Evolutionary conservation across 35 echinoderm and acorn worm species (phyloP), one percentile per base, ranked within the genome.

Genomic region (Nesometra sesokonis): DNA sequence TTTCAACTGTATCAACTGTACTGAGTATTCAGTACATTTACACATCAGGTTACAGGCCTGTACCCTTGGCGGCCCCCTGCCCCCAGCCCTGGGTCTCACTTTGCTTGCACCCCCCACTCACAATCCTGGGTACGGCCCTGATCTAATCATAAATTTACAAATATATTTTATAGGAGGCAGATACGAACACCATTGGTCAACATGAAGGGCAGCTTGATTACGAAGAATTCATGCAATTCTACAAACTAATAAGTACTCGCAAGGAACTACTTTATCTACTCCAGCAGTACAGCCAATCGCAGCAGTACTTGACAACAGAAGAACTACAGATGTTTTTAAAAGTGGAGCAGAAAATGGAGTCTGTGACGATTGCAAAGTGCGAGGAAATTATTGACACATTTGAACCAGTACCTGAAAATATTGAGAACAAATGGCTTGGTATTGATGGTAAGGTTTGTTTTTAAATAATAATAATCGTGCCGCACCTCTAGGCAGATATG

Each of bases 191-290:
- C 11, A 57, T 79, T 0, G 95, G 94, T 39, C 89, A 98, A 29
- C 91, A 98, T 81, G 81, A 94, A 33, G 95, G 95, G 36, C 90
- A 91, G 47, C 87, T 98, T 0, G 90, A 94, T 47, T 98, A 92
- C 90, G 95, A 98, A 21, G 95, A 98, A 77, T 98, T 98, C 84
- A 89, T 98, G 81, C 86, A 90, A 13, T 98, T 98, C 88, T 98
- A 98, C 90, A 93, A 93, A 46, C 87, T 86, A 33, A 84, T 98
- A 80, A 94, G 92, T 89, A 98, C 93, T 9, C 77, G 95, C 36
- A 90, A 85, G 35, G 95, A 98, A 81, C 89, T 98, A 0, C 84
- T 89, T 81, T 80, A 77, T 8, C 77, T 98, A 21, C 87, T 98
- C 19, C 47, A 84, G 78, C 92, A 93, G 67, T 98, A 98, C 47